Evolutionary conservation across 2,888 invertebrate species (phyloP).

Genomic region (Cecidostiba fungosa): DNA sequence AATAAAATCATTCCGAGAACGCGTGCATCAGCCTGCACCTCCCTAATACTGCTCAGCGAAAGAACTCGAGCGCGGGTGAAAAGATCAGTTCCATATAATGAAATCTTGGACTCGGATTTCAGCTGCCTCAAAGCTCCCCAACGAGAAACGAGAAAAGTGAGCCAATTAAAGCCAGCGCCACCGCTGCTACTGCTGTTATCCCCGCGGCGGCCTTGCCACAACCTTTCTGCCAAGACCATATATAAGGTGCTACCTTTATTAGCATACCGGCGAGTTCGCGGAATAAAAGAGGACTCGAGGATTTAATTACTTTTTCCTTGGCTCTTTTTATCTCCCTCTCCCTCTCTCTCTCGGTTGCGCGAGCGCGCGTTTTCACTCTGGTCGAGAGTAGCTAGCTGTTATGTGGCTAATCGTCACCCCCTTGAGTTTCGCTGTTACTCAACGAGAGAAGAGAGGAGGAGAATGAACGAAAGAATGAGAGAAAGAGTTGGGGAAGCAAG

Average conservation of each 20-base stretch:
- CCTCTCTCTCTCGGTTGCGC: not conserved
- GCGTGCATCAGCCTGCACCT: not conserved
- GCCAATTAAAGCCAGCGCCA: slow-evolving; percentile 44
- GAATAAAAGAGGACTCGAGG: slow-evolving; percentile 46
- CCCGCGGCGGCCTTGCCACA: not conserved
- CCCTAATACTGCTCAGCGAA: not conserved
- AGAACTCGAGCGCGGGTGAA: not conserved
- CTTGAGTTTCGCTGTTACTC: slow-evolving; percentile 34
- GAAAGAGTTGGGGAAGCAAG: not conserved
- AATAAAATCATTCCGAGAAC: not conserved
- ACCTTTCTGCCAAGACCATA: slow-evolving; percentile 10
- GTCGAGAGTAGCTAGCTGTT: slow-evolving; percentile 29
- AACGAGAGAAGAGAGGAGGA: not conserved
- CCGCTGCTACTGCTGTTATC: slow-evolving; percentile 1
- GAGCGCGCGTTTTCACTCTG: not conserved
- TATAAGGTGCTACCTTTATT: slow-evolving; percentile 48
- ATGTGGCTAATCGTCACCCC: slow-evolving; percentile 52
- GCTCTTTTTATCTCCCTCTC: no score
- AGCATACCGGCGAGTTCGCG: slow-evolving; percentile 34
- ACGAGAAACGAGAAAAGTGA: not conserved
- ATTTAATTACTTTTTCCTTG: slow-evolving; percentile 52
- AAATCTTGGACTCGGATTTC: slow-evolving; percentile 43
- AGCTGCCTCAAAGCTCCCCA: not conserved
- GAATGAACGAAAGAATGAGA: not conserved
- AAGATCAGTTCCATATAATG: slow-evolving; percentile 23